A percentile compares a stretch with the other conserved stretches of the same genome.
phyloP scores from a whole-genome alignment of 2,797 vertebrate genomes.

The Aplochiton taeniatus region DNA sequence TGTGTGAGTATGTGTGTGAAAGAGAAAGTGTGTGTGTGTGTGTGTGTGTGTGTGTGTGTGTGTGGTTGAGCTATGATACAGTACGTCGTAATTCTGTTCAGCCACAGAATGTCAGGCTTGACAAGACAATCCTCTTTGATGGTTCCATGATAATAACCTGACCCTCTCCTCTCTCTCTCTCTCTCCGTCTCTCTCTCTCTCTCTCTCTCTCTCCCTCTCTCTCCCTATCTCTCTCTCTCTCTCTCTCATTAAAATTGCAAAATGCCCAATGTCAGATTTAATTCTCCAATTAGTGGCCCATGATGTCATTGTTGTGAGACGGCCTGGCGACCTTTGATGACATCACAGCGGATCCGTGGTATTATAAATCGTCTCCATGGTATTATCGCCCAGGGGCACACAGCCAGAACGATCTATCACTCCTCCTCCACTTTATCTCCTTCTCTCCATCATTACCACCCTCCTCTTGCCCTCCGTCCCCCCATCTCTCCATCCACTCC shows the following conservation, averaged over 20 bases:
- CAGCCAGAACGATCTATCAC: too few relatives aligned
- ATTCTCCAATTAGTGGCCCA: neutral
- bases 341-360: slow-evolving; percentile 14
- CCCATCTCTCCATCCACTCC: too few relatives aligned
- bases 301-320: slow-evolving; percentile 42
- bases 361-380: too few relatives aligned
- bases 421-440: too few relatives aligned
- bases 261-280: neutral
- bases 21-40: slow-evolving; percentile 19
- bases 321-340: slow-evolving; percentile 35
- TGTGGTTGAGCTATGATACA: too few relatives aligned
- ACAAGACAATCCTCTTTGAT: too few relatives aligned
- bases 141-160: too few relatives aligned
- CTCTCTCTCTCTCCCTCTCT: neutral
- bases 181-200: neutral
- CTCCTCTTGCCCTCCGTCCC: too few relatives aligned
- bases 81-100: too few relatives aligned
- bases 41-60: slow-evolving; percentile 7
- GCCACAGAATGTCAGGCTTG: too few relatives aligned
- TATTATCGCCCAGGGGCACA: too few relatives aligned
- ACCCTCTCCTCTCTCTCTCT: neutral
- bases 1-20: slow-evolving; percentile 21
- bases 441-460: too few relatives aligned
- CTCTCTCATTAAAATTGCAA: neutral
- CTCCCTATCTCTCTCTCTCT: neutral